Conservation (phyloP, 2,797 vertebrate species). For the Pagetopsis macropterus region DNA sequence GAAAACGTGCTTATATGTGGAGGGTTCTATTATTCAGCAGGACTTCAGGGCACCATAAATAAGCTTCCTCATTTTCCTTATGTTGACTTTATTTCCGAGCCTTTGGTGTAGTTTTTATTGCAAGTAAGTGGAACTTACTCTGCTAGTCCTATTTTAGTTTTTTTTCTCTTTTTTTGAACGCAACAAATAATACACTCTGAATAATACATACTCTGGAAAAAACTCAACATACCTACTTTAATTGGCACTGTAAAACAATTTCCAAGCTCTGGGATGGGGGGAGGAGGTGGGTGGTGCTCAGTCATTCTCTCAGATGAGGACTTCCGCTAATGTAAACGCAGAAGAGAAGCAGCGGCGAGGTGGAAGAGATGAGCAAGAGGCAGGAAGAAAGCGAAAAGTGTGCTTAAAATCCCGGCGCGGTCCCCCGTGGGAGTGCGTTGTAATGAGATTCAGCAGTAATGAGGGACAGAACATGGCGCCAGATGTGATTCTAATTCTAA, state of each 20-base stretch:
- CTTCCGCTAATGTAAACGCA: conserved; percentile 83
- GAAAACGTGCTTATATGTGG: conserved; percentile 65
- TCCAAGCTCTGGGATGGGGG: conserved; percentile 63
- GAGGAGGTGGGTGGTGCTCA: conserved; percentile 65
- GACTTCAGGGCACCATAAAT: conserved; percentile 77
- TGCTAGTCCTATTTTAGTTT: conserved; percentile 75
- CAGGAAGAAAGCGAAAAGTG: conserved; percentile 79
- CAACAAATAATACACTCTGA: conserved; percentile 81
- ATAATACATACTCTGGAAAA: conserved; percentile 76
- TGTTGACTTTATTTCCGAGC: conserved; percentile 72
- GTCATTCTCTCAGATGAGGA: conserved; percentile 84
- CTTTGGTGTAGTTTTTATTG: conserved; percentile 79
- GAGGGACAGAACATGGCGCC: conserved; percentile 84
- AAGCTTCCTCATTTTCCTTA: conserved; percentile 73
- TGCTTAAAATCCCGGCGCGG: conserved; percentile 77
- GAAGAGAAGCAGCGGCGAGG: conserved; percentile 75
- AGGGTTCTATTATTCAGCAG: conserved; percentile 74
- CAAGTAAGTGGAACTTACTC: conserved; percentile 75
- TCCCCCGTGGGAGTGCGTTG: conserved; percentile 65
- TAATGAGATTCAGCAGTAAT: conserved; percentile 88
- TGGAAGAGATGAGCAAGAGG: conserved; percentile 77
- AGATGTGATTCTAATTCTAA: conserved; percentile 87
- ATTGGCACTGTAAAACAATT: conserved; percentile 86
- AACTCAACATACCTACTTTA: conserved; percentile 81
- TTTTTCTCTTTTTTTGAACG: conserved; percentile 54